Conservation (phyloP, 2,888 invertebrate genomes). For the Aspidiotus rigidus region DNA sequence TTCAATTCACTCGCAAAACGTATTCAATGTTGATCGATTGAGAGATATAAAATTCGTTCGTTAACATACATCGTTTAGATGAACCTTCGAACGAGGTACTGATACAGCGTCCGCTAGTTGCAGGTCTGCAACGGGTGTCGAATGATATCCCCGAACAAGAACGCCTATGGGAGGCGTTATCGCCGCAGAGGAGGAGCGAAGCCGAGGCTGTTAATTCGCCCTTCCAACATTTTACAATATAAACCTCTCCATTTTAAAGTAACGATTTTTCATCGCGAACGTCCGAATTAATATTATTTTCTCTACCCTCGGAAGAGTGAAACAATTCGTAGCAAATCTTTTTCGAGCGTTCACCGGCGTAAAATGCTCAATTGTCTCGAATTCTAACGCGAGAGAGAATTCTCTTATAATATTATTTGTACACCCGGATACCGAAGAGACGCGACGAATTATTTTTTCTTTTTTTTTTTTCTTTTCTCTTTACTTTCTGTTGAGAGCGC, state of each 20-base stretch:
- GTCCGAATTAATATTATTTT: conserved; percentile 22
- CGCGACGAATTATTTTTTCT: too few relatives aligned
- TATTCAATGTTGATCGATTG: background rate
- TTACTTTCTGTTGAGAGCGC: too few relatives aligned
- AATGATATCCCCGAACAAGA: background rate
- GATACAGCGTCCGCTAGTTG: background rate
- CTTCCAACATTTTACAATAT: background rate
- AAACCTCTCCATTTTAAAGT: conserved; percentile 26
- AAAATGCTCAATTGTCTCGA: background rate
- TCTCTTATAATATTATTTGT: too few relatives aligned
- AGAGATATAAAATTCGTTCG: background rate
- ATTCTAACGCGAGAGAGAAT: background rate
- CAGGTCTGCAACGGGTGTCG: background rate
- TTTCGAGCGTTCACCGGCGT: conserved; percentile 15
- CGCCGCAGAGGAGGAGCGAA: background rate
- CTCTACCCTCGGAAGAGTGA: conserved; percentile 15
- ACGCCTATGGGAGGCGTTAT: conserved; percentile 1
- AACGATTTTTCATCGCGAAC: conserved; percentile 26
- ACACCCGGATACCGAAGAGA: too few relatives aligned
- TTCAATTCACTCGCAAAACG: background rate
- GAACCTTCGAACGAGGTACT: conserved; percentile 17
- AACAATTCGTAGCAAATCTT: conserved; percentile 25
- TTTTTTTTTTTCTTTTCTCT: too few relatives aligned
- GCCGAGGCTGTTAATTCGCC: background rate
- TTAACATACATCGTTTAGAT: background rate